Base-by-base conservation (phyloP, 2,113 vertebrate genomes). In the Columbina picui region DNA sequence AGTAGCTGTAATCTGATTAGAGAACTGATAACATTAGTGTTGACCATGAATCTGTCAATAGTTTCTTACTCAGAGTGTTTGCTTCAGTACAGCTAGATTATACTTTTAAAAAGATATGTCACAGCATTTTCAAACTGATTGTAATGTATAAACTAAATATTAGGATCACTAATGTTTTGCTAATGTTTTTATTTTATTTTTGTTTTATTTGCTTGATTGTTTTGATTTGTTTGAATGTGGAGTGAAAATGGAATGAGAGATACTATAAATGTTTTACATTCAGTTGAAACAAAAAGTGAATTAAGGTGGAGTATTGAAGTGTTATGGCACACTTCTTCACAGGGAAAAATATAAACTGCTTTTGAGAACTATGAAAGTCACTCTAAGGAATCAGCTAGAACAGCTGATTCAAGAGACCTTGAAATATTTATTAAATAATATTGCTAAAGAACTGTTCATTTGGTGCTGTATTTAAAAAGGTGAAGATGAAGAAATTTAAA, bases 1-100 rank as follows among this genome's bases (percentile, higher is more conserved):
- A 92, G 69, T 90, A 93, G 59, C 49, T 84, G 32, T 38, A 75
- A 90, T 63, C 45, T 83, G 47, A 93, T 96, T 87, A 92, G 84
- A 90, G 50, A 81, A 47, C 13, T 70, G 73, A 82, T 84, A 84
- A 93, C 36, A 34, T 87, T 86, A 87, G n/a, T 59, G 36, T 19
- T 79, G 79, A 80, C 43, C 67, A 55, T 56, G n/a, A 49, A 70
- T 87, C 53, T 73, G 47, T 68, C 78, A 79, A 89, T 77, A 78
- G 4, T 18, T 92, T 81, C 86, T 69, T 85, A 38, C 9, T 60
- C 16, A 36, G 59, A 90, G 26, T 26, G 26, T 50, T 96, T 82
- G 59, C 77, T 75, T 94, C 81, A 87, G 25, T 79, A 67, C 38
- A 30, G 56, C 34, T 79, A 71, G 25, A 78, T 65, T 52, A 76